Conservation (phyloP, 2,113 vertebrate species). For the Eclectus roratus region DNA sequence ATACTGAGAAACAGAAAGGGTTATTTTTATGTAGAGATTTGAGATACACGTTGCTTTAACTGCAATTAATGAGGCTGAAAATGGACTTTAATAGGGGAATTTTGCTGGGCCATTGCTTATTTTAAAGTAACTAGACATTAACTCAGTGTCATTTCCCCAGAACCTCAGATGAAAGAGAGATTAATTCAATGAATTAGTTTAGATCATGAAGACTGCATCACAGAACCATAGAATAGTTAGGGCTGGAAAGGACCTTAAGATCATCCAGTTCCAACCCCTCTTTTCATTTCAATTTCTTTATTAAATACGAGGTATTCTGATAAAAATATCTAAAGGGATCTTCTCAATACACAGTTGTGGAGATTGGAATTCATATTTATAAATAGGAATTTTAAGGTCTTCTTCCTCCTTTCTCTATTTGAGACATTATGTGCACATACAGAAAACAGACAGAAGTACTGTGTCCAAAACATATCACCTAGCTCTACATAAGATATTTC, state of each 20-base stretch:
- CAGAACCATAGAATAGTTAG: not conserved
- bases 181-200: not conserved
- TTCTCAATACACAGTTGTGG: not conserved
- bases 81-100: accelerated
- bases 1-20: not conserved
- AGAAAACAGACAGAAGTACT: not conserved
- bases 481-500: not conserved
- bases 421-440: not conserved
- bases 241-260: not conserved
- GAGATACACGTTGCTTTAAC: not conserved
- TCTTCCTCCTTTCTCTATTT: not conserved
- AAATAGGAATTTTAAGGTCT: not conserved
- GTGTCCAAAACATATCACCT: not conserved
- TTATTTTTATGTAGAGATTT: not conserved
- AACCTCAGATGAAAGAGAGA: not conserved
- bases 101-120: not conserved
- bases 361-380: not conserved
- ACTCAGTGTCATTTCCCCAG: not conserved
- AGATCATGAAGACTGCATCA: not conserved
- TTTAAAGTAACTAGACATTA: not conserved
- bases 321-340: not conserved
- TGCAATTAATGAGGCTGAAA: not conserved
- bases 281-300: not conserved
- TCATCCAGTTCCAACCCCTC: not conserved
- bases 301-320: not conserved